Evolutionary conservation across 2,113 vertebrate species (phyloP).

Genomic region (Alouatta palliata): DNA sequence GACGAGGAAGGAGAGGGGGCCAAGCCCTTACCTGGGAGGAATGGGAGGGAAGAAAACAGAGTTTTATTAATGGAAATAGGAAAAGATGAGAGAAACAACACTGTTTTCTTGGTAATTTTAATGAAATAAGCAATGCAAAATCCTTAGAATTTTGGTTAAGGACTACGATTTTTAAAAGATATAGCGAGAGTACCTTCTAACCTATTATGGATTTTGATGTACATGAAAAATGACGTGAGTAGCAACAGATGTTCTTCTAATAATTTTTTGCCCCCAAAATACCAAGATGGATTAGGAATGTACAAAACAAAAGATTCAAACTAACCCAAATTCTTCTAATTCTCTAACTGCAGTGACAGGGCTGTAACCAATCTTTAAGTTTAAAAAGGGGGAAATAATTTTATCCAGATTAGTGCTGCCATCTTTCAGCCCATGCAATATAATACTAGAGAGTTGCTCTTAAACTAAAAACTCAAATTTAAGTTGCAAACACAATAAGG

Average conservation of each 20-base stretch:
- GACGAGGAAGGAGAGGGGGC: too few species aligned
- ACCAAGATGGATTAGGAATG: conserved; percentile 73
- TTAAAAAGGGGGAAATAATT: conserved; percentile 67
- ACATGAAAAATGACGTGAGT: conserved; percentile 67
- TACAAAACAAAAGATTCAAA: conserved; percentile 71
- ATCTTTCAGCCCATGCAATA: conserved; percentile 62
- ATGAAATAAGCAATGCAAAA: conserved; percentile 23
- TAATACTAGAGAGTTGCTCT: conserved; percentile 50
- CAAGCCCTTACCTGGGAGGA: neutral
- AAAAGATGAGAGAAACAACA: neutral
- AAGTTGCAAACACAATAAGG: conserved; percentile 18
- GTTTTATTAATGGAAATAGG: neutral
- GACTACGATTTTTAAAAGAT: neutral
- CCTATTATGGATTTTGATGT: neutral
- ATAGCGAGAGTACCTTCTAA: neutral
- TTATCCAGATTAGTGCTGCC: conserved; percentile 71
- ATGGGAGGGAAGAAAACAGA: neutral
- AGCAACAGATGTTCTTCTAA: conserved; percentile 71
- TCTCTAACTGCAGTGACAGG: conserved; percentile 63
- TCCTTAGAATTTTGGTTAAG: neutral
- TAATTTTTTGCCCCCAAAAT: conserved; percentile 45
- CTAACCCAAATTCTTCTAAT: conserved; percentile 73
- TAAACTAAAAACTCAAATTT: conserved; percentile 63
- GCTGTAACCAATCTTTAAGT: conserved; percentile 74
- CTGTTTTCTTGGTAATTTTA: neutral